These are phyloP conservation scores for Sarcoramphus papa DNA, from an alignment of 2,797 vertebrate species.

Conservation along the genomic window DNA sequence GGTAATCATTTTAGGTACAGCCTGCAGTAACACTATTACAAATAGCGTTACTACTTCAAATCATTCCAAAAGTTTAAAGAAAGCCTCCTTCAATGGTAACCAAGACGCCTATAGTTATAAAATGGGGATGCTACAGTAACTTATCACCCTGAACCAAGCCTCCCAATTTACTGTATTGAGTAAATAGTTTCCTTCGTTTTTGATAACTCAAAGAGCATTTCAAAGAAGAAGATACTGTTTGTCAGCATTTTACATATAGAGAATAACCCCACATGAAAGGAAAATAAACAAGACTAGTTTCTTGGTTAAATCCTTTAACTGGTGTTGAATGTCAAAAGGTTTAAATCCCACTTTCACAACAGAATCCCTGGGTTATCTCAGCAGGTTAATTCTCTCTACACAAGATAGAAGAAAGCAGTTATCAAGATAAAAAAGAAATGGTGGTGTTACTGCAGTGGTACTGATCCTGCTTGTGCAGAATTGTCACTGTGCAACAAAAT, in stretches of 20 bases:
- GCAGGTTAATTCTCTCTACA: not conserved
- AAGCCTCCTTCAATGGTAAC: rapidly evolving
- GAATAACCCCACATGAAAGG: not conserved
- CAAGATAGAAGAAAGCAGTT: not conserved
- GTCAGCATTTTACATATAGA: not conserved
- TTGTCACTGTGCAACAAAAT: not conserved
- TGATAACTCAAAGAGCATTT: not conserved
- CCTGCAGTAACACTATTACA: not conserved
- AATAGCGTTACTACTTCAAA: not conserved
- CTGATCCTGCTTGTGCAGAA: not conserved
- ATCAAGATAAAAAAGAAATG: not conserved
- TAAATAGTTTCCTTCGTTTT: not conserved
- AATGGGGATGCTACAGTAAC: not conserved
- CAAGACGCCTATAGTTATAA: not conserved
- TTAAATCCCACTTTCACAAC: not conserved
- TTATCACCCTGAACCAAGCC: not conserved
- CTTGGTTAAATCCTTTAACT: not conserved
- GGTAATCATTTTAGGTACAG: not conserved
- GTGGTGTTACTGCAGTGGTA: not conserved
- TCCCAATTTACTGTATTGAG: not conserved
- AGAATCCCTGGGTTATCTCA: not conserved
- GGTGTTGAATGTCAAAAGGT: not conserved
- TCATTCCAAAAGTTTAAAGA: not conserved
- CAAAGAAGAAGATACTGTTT: not conserved
- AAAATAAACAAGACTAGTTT: not conserved